phyloP scores from a whole-genome alignment of 2,888 invertebrate species.

The Sclerodermus sp. region DNA sequence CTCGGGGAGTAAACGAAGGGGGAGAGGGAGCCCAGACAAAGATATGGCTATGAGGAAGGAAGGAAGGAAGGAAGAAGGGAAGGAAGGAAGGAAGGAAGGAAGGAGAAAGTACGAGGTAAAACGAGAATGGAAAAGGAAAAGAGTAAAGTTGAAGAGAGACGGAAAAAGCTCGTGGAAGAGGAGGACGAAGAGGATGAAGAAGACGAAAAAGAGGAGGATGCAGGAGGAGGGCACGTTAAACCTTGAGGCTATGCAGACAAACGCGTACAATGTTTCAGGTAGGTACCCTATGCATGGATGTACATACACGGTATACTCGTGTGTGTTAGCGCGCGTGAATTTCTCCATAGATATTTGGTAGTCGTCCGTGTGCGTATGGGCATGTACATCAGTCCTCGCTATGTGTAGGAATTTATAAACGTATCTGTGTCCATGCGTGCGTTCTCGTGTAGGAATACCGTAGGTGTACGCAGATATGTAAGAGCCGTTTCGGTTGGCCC shows the following conservation, averaged over 20 bases:
- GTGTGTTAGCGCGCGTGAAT: no score
- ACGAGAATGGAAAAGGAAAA: not conserved
- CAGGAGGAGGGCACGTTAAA: not conserved
- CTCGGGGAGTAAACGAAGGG: slow-evolving; percentile 15
- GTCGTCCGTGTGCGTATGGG: no score
- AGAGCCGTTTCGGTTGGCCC: not conserved
- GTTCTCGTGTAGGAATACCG: not conserved
- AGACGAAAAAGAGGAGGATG: not conserved
- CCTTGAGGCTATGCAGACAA: not conserved
- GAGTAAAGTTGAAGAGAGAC: slow-evolving; percentile 3
- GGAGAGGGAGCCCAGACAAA: slow-evolving; percentile 12
- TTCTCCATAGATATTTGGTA: no score
- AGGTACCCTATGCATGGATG: no score
- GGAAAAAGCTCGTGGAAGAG: not conserved
- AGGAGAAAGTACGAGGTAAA: slow-evolving; percentile 7
- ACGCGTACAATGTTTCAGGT: not conserved
- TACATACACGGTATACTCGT: no score
- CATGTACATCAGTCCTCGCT: no score
- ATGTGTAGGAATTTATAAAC: no score
- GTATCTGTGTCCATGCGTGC: not conserved
- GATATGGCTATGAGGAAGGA: slow-evolving; percentile 10
- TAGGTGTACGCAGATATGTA: not conserved
- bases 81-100: slow-evolving; percentile 15
- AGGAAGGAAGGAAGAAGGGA: slow-evolving; percentile 12
- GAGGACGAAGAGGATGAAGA: slow-evolving; percentile 5